Evolutionary conservation across 2,113 vertebrate genomes (phyloP).

Genomic region (Arizona elegans): DNA sequence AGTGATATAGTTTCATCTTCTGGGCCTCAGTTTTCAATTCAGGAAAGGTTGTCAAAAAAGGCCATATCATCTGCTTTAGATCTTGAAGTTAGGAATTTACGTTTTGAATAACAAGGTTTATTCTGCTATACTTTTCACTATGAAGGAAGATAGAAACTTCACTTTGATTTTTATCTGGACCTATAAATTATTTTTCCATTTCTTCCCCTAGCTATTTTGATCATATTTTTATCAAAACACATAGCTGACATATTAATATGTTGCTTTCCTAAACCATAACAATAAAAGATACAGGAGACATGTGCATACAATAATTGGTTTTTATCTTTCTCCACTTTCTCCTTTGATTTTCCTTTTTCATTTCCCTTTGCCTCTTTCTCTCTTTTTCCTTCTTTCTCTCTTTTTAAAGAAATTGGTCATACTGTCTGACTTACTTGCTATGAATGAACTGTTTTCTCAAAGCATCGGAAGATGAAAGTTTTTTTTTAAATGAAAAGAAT

Average conservation of each 20-base stretch:
- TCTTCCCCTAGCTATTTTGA: constrained; percentile 14
- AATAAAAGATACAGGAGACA: constrained; percentile 8
- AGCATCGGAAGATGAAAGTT: neutral
- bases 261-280: neutral
- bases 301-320: neutral
- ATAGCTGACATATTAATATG: neutral
- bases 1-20: neutral
- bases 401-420: neutral
- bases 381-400: too few species aligned
- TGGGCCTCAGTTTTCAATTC: neutral
- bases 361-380: neutral
- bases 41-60: neutral
- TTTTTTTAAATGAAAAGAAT: neutral
- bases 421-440: neutral
- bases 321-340: neutral
- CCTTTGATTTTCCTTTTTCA: neutral
- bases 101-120: constrained; percentile 1
- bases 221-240: neutral
- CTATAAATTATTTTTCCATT: constrained; percentile 8
- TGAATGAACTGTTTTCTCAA: neutral
- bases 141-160: neutral
- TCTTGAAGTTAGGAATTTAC: neutral
- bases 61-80: constrained; percentile 3
- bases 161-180: constrained; percentile 9
- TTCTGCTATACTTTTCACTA: neutral